Conservation (phyloP, 2,888 invertebrate species). For the Noctua janthe region DNA sequence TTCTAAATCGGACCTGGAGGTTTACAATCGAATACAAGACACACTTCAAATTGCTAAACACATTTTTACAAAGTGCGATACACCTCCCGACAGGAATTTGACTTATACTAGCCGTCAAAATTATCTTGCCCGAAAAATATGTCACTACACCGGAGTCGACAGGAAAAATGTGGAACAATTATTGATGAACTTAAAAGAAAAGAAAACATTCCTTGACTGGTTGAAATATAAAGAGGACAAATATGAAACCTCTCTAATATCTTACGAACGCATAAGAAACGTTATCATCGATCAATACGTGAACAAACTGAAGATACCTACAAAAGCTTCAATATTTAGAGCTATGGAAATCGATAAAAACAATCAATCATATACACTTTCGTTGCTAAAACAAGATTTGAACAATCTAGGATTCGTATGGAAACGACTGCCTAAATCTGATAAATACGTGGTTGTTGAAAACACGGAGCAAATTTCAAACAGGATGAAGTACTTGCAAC, state of each 20-base stretch:
- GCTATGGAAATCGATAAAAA: background rate
- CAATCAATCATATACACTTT: background rate
- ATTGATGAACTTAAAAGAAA: background rate
- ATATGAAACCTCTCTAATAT: fast-evolving
- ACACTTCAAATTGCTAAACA: slow-evolving; percentile 31
- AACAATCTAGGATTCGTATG: slow-evolving; percentile 59
- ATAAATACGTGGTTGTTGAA: slow-evolving; percentile 64
- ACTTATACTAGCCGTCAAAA: background rate
- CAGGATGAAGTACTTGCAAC: slow-evolving; percentile 62
- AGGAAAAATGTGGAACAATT: background rate
- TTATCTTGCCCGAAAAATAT: background rate
- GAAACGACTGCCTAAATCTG: slow-evolving; percentile 56
- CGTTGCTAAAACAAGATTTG: slow-evolving; percentile 26
- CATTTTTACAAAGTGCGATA: background rate
- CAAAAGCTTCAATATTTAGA: slow-evolving; percentile 7
- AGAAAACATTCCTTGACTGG: slow-evolving; percentile 37
- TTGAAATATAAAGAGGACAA: background rate
- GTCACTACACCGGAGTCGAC: slow-evolving; percentile 35
- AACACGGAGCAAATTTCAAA: slow-evolving; percentile 49
- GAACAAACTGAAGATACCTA: slow-evolving; percentile 31
- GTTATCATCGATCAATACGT: slow-evolving; percentile 39
- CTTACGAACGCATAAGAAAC: slow-evolving; percentile 20
- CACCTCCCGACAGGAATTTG: fast-evolving
- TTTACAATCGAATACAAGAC: slow-evolving; percentile 29
- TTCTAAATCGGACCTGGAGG: background rate